These are phyloP conservation scores for Deilephila elpenor DNA, from an alignment of 2,888 invertebrate species.

Conservation along the genomic window DNA sequence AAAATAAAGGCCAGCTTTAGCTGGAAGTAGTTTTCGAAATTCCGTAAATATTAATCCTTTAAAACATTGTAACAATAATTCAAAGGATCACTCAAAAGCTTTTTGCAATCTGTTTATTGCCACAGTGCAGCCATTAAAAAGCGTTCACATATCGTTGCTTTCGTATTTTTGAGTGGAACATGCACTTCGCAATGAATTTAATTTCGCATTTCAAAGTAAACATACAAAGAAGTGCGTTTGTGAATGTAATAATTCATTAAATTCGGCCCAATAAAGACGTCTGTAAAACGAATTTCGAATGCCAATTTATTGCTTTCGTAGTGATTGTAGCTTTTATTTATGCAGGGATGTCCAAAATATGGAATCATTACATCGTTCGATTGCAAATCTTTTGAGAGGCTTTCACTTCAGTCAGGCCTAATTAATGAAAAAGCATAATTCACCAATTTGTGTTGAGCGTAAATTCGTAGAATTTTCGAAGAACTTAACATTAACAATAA, in stretches of 20 bases:
- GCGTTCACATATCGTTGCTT: not conserved
- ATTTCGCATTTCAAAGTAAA: not conserved
- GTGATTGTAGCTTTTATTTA: not conserved
- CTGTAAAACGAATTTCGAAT: not conserved
- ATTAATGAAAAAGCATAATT: not conserved
- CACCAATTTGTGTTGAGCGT: not conserved
- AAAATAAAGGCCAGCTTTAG: not conserved
- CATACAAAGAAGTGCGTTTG: not conserved
- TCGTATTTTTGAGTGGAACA: slow-evolving; percentile 1
- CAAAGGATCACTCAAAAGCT: slow-evolving; percentile 21
- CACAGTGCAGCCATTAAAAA: not conserved
- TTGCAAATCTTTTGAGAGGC: not conserved
- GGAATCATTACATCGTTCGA: not conserved
- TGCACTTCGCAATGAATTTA: not conserved
- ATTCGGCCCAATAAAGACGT: not conserved
- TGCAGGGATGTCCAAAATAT: not conserved
- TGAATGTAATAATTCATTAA: slow-evolving; percentile 5
- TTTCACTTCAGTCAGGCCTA: not conserved
- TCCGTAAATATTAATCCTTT: not conserved
- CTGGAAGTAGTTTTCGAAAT: not conserved
- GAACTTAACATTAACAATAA: no score
- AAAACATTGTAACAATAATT: slow-evolving; percentile 19
- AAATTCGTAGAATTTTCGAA: no score
- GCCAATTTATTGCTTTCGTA: not conserved
- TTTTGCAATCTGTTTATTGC: not conserved